These are phyloP conservation scores for Ceratina calcarata DNA, from an alignment of 1,140 invertebrate genomes.

Conservation along the genomic window DNA sequence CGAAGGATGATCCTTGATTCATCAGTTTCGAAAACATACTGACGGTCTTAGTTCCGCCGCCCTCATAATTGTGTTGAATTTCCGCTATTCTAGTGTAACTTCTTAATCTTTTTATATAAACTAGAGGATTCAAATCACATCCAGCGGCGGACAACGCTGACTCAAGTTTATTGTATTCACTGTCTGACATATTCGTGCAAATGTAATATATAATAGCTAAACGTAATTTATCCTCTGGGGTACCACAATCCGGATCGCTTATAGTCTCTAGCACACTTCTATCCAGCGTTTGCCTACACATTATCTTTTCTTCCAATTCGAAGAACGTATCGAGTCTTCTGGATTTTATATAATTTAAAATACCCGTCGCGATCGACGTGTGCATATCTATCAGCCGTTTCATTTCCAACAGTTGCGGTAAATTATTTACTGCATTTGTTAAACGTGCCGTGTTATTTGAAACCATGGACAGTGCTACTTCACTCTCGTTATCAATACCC, in stretches of 20 bases:
- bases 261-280: slow-evolving; percentile 90
- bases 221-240: slow-evolving; percentile 95
- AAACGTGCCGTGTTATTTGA: slow-evolving; percentile 96
- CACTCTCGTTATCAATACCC: slow-evolving; percentile 90
- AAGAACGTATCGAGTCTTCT: slow-evolving; percentile 97
- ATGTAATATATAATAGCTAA: slow-evolving; percentile 97
- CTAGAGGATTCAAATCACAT: slow-evolving; percentile 91
- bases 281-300: slow-evolving; percentile 90
- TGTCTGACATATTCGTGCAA: slow-evolving; percentile 90
- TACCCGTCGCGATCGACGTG: slow-evolving; percentile 96
- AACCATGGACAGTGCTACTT: slow-evolving; percentile 89
- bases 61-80: slow-evolving; percentile 88
- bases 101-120: slow-evolving; percentile 95
- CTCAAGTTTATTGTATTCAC: slow-evolving; percentile 91
- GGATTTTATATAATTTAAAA: slow-evolving; percentile 95
- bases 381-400: slow-evolving; percentile 99
- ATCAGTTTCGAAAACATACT: slow-evolving; percentile 99
- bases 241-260: slow-evolving; percentile 91
- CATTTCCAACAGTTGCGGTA: slow-evolving; percentile 98
- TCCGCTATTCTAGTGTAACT: slow-evolving; percentile 91
- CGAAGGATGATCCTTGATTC: slow-evolving; percentile 97
- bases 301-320: slow-evolving; percentile 98
- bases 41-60: slow-evolving; percentile 97
- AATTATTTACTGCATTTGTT: slow-evolving; percentile 95
- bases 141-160: slow-evolving; percentile 88